A percentile compares a stretch with the other conserved stretches of the same genome.
phyloP scores from a whole-genome alignment of 2,888 invertebrate species.

The Drosophila histrio region DNA sequence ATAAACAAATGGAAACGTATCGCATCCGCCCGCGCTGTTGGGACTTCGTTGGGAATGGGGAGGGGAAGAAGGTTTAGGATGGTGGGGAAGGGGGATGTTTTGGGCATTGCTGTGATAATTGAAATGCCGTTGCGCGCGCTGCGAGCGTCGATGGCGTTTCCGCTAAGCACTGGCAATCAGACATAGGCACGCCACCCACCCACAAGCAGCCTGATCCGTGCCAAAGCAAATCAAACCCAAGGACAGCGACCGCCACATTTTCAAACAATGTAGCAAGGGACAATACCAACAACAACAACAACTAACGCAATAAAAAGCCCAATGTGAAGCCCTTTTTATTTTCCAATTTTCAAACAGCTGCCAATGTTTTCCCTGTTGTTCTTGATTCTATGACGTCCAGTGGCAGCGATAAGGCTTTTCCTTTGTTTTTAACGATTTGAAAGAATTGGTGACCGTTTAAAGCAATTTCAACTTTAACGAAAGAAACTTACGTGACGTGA shows the following conservation, averaged over 20 bases:
- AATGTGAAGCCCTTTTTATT: conserved; percentile 59
- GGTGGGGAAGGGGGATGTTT: not conserved
- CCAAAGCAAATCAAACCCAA: conserved; percentile 60
- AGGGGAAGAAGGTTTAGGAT: no score
- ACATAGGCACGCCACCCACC: conserved; percentile 48
- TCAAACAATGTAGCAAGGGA: conserved; percentile 52
- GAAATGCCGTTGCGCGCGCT: conserved; percentile 55
- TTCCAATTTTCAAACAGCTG: conserved; percentile 51
- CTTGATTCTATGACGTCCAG: conserved; percentile 21
- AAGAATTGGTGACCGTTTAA: conserved; percentile 21
- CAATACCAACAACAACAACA: conserved; percentile 12
- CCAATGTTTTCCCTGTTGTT: conserved; percentile 20
- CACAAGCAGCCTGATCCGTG: not conserved
- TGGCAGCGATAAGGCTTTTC: conserved; percentile 46
- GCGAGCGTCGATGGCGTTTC: conserved; percentile 52
- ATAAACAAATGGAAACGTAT: conserved; percentile 36
- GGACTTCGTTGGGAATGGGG: not conserved
- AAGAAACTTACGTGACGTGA: no score
- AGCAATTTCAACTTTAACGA: conserved; percentile 27
- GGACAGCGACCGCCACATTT: conserved; percentile 41
- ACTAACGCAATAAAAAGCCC: not conserved
- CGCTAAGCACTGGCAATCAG: conserved; percentile 63
- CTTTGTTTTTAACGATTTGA: conserved; percentile 49
- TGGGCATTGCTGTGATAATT: conserved; percentile 56
- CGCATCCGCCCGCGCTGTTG: not conserved